phyloP scores from a whole-genome alignment of 2,888 invertebrate genomes.

The Cerceris rybyensis region DNA sequence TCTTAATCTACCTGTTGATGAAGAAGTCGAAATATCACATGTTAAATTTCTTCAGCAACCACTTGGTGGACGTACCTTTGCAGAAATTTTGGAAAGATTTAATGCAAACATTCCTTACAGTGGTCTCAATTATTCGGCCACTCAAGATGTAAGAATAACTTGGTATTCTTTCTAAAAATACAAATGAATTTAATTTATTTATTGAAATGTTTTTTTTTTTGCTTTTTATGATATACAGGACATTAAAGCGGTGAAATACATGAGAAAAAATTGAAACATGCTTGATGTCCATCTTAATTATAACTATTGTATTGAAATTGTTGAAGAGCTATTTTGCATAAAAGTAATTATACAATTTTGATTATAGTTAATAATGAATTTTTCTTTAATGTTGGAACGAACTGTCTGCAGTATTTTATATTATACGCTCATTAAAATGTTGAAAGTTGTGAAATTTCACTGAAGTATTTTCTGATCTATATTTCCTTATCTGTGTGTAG shows the following conservation, averaged over 20 bases:
- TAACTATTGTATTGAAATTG: neutral
- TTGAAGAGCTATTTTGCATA: neutral
- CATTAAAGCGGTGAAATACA: slow-evolving; percentile 63
- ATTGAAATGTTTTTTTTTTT: slow-evolving; percentile 6
- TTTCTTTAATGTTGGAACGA: no score
- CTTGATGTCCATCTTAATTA: slow-evolving; percentile 4
- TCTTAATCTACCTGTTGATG: slow-evolving; percentile 94
- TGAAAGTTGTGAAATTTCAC: no score
- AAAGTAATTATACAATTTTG: no score
- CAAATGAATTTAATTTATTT: neutral
- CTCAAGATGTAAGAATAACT: slow-evolving; percentile 92
- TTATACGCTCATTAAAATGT: neutral
- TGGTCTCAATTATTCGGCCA: slow-evolving; percentile 97
- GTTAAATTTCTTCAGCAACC: slow-evolving; percentile 89
- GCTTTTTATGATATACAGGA: slow-evolving; percentile 51
- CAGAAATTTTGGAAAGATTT: slow-evolving; percentile 95
- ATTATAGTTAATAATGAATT: no score
- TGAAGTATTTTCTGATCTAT: neutral
- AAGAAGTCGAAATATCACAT: slow-evolving; percentile 97
- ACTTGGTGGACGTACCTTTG: slow-evolving; percentile 86
- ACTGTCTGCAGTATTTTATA: neutral
- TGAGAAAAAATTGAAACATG: slow-evolving; percentile 20
- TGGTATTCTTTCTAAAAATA: slow-evolving; percentile 9
- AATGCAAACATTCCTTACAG: slow-evolving; percentile 99
- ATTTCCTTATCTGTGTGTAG: slow-evolving; percentile 6